A percentile compares a stretch with the other conserved stretches of the same genome.
These are phyloP conservation scores for Chelidonichthys spinosus DNA, from an alignment of 2,797 vertebrate species.

Conservation along the genomic window DNA sequence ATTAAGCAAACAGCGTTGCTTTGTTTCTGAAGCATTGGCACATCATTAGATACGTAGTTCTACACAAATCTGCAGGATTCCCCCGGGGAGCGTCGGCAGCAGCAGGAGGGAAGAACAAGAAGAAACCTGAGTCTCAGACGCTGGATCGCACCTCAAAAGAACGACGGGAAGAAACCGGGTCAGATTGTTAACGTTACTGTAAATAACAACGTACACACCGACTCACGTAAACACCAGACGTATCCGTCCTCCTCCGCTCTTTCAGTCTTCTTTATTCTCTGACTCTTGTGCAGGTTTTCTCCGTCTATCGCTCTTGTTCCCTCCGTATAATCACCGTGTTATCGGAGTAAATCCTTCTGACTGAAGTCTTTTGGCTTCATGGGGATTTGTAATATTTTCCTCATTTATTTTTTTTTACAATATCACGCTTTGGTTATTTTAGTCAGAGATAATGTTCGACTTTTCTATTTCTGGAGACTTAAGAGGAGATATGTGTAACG, in stretches of 20 bases:
- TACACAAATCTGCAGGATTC: slow-evolving; percentile 33
- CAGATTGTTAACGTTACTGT: slow-evolving; percentile 68
- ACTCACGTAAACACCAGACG: slow-evolving; percentile 28
- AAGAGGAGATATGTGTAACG: slow-evolving; percentile 50
- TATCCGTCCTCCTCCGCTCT: slow-evolving; percentile 18
- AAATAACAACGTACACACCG: slow-evolving; percentile 63
- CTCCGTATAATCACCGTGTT: slow-evolving; percentile 56
- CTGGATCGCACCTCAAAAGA: slow-evolving; percentile 54
- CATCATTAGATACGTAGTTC: slow-evolving; percentile 55
- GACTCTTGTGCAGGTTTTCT: slow-evolving; percentile 44
- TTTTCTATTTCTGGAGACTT: slow-evolving; percentile 52
- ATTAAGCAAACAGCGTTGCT: slow-evolving; percentile 36
- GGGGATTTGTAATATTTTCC: slow-evolving; percentile 67
- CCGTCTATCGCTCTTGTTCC: slow-evolving; percentile 43
- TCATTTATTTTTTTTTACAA: slow-evolving; percentile 68
- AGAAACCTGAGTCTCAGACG: slow-evolving; percentile 51
- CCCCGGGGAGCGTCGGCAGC: slow-evolving; percentile 21
- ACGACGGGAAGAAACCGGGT: slow-evolving; percentile 62
- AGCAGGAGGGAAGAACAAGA: slow-evolving; percentile 54
- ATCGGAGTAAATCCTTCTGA: slow-evolving; percentile 61
- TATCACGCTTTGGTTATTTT: slow-evolving; percentile 56
- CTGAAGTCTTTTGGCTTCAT: slow-evolving; percentile 57
- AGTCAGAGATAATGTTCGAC: slow-evolving; percentile 49
- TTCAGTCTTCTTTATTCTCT: slow-evolving; percentile 39
- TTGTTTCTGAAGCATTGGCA: slow-evolving; percentile 52